Evolutionary conservation across 1,140 invertebrate species (phyloP), one percentile per base, ranked within the genome.

Genomic region (Drosophila sucinea): DNA sequence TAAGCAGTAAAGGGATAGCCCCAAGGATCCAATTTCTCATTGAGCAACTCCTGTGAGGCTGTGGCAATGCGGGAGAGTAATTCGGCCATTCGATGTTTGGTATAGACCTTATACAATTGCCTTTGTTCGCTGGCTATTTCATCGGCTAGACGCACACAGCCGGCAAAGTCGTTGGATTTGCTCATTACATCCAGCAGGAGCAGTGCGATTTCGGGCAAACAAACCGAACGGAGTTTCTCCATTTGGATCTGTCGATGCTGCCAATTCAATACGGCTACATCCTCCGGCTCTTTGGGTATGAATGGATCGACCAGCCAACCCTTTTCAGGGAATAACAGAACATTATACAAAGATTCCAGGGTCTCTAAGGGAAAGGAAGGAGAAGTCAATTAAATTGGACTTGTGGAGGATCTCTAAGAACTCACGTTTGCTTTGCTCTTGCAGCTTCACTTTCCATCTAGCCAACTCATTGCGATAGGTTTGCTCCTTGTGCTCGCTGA

Each of bases 271-370:
- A 58, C 32, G 3, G 44, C 57, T 4, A 78, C 77, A 29, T 91
- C 77, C 25, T 73, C 78, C 1, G 86, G 89, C 60, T 78, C 70
- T 61, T 90, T 89, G 5, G 72, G 6, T 10, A 81, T 80, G 67
- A 93, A 93, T 4, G 94, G 93, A 91, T 98, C 97, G 27, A 95
- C 94, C 64, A 99, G 93, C 98, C 98, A 99, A 32, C 97, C 97
- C 47, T 96, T 96, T 77, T 97, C 96, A 41, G 97, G 96, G 90
- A 98, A 98, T 1, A 98, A 90, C 29, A 99, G 90, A 5, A 98
- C 96, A 92, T 98, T 98, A 92, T 97, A 98, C 1, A 99, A 93
- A 32, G 96, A 93, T 56, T 96, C 95, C 77, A 96, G 96, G 0
- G 97, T 96, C 70, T 93, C 94, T 96, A 77, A 84, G 3, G 8